These are phyloP conservation scores for Mus spicilegus DNA, from an alignment of 2,113 vertebrate species.

Conservation along the genomic window DNA sequence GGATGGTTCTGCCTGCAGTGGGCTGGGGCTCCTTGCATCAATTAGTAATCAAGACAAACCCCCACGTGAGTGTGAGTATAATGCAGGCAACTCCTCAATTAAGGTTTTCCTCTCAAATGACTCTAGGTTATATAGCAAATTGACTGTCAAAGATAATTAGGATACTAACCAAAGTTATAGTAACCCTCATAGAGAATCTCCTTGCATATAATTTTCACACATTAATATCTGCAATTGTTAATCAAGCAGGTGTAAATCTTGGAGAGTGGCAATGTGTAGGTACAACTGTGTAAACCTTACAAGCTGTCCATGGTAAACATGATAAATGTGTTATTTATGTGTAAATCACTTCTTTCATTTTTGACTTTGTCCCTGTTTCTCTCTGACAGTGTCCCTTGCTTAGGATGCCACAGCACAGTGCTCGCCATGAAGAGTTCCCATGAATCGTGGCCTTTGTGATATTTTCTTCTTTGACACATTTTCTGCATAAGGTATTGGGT, in stretches of 20 bases:
- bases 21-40: background rate
- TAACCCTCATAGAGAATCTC: background rate
- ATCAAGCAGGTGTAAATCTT: background rate
- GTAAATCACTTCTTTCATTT: background rate
- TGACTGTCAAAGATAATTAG: background rate
- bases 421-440: slow-evolving; percentile 12
- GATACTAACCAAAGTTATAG: background rate
- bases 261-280: background rate
- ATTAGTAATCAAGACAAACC: background rate
- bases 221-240: background rate
- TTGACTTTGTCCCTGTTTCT: slow-evolving; percentile 57
- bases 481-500: slow-evolving; percentile 49
- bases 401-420: background rate
- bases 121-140: background rate
- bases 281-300: background rate
- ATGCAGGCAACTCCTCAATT: background rate
- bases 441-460: slow-evolving; percentile 42
- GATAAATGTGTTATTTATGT: slow-evolving; percentile 3
- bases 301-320: background rate
- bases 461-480: slow-evolving; percentile 49
- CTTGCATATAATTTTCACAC: background rate
- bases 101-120: background rate
- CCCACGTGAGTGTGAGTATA: too few relatives aligned
- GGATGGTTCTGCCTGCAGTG: background rate
- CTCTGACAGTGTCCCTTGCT: slow-evolving; percentile 19